Percentiles rank a stretch among this genome's conserved stretches.
phyloP scores from a whole-genome alignment of 2,113 vertebrate species.

The Takifugu flavidus region DNA sequence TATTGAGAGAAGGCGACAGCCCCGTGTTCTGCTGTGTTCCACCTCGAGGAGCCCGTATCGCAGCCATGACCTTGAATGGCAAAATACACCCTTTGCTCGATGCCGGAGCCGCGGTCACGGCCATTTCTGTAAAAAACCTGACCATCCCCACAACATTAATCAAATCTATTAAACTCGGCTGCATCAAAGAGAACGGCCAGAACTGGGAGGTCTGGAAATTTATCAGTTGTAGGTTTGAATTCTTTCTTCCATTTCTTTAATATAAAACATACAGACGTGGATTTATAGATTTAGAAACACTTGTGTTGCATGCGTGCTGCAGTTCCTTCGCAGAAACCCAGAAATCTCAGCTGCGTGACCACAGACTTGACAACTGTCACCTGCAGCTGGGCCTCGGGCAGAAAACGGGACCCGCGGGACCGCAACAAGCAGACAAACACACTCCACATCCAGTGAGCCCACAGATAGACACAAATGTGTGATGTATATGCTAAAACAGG shows the following conservation, averaged over 20 bases:
- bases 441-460: slow-evolving; percentile 50
- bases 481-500: no score
- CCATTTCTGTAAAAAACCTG: slow-evolving; percentile 50
- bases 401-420: neutral
- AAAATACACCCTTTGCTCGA: neutral
- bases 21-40: slow-evolving; percentile 63
- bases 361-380: slow-evolving; percentile 39
- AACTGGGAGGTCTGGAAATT: rapidly evolving
- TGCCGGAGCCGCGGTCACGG: slow-evolving; percentile 42
- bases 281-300: no score
- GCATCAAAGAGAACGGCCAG: neutral
- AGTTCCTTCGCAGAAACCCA: slow-evolving; percentile 63
- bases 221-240: slow-evolving; percentile 58
- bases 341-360: slow-evolving; percentile 57
- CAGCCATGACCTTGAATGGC: slow-evolving; percentile 18
- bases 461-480: no score
- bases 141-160: neutral
- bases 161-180: slow-evolving; percentile 16
- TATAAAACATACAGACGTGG: no score
- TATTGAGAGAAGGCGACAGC: slow-evolving; percentile 44
- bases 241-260: neutral
- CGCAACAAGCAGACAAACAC: slow-evolving; percentile 9
- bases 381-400: slow-evolving; percentile 52
- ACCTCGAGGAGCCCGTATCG: slow-evolving; percentile 24
- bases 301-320: neutral